These are phyloP conservation scores for Euglossa dilemma DNA, from an alignment of 1,140 invertebrate species.

Conservation along the genomic window DNA sequence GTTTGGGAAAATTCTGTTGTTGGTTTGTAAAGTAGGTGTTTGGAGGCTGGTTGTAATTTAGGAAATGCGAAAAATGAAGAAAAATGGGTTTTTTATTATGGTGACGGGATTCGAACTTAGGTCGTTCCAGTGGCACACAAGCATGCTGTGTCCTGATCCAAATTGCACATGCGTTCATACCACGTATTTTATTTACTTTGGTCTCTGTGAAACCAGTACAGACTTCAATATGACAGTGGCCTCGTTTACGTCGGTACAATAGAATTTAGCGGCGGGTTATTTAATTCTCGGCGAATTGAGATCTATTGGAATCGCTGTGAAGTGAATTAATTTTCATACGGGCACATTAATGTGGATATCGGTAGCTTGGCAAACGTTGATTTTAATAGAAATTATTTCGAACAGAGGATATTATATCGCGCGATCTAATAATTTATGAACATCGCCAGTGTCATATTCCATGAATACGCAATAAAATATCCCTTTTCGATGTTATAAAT, in stretches of 20 bases:
- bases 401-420: too few relatives aligned
- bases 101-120: neutral
- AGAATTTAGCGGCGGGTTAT: neutral
- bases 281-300: neutral
- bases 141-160: neutral
- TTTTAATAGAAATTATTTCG: neutral
- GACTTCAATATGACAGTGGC: neutral
- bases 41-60: neutral
- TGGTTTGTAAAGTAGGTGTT: too few relatives aligned
- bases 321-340: neutral
- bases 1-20: too few relatives aligned
- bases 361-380: neutral
- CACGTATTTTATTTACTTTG: neutral
- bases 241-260: slow-evolving; percentile 6
- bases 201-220: neutral
- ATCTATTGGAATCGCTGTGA: neutral
- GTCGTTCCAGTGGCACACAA: neutral
- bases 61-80: neutral
- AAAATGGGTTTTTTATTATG: neutral
- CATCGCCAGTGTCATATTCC: too few relatives aligned
- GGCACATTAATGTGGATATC: neutral
- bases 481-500: too few relatives aligned
- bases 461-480: too few relatives aligned
- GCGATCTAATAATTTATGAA: too few relatives aligned
- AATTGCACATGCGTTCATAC: neutral